Evolutionary conservation across 2,888 invertebrate species (phyloP).

Genomic region (Pheosia gnoma): DNA sequence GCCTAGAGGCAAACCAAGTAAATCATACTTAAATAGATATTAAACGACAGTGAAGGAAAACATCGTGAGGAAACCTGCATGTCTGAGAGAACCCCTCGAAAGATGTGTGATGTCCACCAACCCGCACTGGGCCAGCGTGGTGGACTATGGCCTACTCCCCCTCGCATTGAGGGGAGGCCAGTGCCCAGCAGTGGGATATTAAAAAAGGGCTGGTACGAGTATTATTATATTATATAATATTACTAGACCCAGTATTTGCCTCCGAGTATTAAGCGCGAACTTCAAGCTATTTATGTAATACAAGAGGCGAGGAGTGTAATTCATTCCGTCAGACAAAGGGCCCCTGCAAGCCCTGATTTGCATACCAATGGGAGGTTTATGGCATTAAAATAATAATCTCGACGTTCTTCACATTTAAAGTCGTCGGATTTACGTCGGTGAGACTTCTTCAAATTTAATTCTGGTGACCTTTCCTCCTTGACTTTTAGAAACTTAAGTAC

Average conservation of each 20-base stretch:
- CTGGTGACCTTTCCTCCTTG: constrained; percentile 1
- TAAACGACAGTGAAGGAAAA: too few relatives aligned
- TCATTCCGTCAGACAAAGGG: constrained; percentile 47
- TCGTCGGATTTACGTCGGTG: constrained; percentile 4
- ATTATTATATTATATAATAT: not conserved
- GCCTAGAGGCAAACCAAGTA: too few relatives aligned
- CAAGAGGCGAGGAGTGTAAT: constrained; percentile 42
- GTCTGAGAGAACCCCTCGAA: too few relatives aligned
- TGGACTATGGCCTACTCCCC: too few relatives aligned
- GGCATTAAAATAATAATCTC: constrained; percentile 62
- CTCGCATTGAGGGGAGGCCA: too few relatives aligned
- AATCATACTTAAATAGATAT: too few relatives aligned
- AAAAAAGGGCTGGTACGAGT: too few relatives aligned
- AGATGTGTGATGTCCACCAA: too few relatives aligned
- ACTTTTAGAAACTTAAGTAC: not conserved
- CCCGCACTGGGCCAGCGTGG: too few relatives aligned
- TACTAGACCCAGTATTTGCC: not conserved
- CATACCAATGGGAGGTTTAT: constrained; percentile 58
- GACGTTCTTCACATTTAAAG: constrained; percentile 27
- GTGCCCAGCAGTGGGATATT: too few relatives aligned
- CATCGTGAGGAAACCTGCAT: too few relatives aligned
- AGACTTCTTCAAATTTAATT: constrained; percentile 1
- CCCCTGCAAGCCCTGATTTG: constrained; percentile 47
- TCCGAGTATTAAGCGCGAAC: constrained; percentile 12
- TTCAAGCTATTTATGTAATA: constrained; percentile 15